These are phyloP conservation scores for Dendropsophus ebraccatus DNA, from an alignment of 2,113 vertebrate species.

Conservation along the genomic window DNA sequence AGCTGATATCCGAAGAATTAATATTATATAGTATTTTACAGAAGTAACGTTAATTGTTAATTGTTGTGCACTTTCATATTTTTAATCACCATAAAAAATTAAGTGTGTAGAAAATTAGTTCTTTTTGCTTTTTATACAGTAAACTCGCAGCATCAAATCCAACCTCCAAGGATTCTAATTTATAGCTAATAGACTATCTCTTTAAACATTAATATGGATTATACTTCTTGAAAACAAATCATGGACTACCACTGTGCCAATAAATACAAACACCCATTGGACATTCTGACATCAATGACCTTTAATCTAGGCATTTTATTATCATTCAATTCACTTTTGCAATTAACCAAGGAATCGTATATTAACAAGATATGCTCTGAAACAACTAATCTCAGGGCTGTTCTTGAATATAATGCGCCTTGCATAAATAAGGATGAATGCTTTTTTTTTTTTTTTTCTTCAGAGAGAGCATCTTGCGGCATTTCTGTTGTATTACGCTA, in stretches of 20 bases:
- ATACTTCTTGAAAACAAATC: background rate
- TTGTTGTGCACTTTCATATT: background rate
- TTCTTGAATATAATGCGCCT: constrained; percentile 23
- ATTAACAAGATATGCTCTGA: constrained; percentile 48
- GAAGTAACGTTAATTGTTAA: background rate
- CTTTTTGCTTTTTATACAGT: background rate
- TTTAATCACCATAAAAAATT: background rate
- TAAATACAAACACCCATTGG: constrained; percentile 25
- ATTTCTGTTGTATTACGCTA: background rate
- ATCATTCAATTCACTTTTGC: constrained; percentile 35
- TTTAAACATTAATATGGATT: constrained; percentile 5
- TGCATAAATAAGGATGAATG: constrained; percentile 42
- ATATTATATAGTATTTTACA: background rate
- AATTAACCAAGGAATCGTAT: constrained; percentile 49
- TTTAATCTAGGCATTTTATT: constrained; percentile 33
- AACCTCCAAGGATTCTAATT: background rate
- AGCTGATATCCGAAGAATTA: no score
- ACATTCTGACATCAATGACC: constrained; percentile 36
- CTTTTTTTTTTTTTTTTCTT: no score
- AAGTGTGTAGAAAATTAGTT: background rate
- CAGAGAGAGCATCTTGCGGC: background rate
- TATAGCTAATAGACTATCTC: background rate
- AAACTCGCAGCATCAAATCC: background rate
- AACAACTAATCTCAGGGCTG: constrained; percentile 37
- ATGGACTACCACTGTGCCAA: background rate